Evolutionary conservation across 2,888 invertebrate genomes (phyloP), one percentile per base, ranked within the genome.

Genomic region (Pristionchus mayeri): DNA sequence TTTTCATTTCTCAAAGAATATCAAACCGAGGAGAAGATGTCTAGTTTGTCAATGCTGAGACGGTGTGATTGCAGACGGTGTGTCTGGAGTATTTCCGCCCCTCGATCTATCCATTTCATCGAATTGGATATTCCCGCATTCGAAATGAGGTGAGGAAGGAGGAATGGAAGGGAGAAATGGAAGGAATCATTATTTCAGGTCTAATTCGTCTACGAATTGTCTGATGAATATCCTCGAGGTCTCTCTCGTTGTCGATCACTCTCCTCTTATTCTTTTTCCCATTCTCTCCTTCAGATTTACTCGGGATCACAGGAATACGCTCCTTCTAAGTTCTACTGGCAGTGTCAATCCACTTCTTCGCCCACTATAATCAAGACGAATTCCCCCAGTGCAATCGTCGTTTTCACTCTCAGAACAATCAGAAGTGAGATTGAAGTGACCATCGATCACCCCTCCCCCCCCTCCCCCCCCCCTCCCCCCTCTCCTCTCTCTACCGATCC

Each of bases 91-190:
- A 71, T 83, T n/a, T 34, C 71, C n/a, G 48, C 83, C 9, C 40
- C 71, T 3, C 24, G 40, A 9, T 48, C 83, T 3, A 34, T n/a
- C 7, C 16, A 67, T 21, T 37, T 50, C 37, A 30, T 83, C 30
- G 83, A 83, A 27, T 27, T 83, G 6, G 71, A 67, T 2, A 71
- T 83, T 54, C 83, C 83, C 11, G 30, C 71, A 11, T 16, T 83
- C 34, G 27, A 71, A 18, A 50, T 83, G 71, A 83, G 83, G 82
- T 67, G 2, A 9, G 75, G 0, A 40, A 21, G 21, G 40, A 75
- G 16, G 44, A 21, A 13, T n/a, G 16, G 21, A 18, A 75, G 16
- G 44, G 6, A 13, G 2, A 0, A 7, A 75, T 75, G 2, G 13
- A 75, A 3, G 1, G 9, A 75, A 75, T 18, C 13, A 30, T 30